Conservation (phyloP, 2,888 invertebrate species). For the Amblyjoppa proteus region DNA sequence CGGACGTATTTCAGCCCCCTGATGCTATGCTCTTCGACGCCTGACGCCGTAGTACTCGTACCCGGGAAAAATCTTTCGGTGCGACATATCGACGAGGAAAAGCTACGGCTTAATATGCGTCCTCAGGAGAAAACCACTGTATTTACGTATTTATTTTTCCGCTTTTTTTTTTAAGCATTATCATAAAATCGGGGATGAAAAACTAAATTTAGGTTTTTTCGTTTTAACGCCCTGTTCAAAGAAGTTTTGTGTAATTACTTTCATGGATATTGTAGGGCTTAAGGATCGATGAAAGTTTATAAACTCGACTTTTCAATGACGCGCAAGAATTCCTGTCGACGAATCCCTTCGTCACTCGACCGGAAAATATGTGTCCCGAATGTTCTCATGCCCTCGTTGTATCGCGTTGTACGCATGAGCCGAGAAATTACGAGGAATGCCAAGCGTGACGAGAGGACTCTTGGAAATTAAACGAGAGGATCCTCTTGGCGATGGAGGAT, state of each 20-base stretch:
- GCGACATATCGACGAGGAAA: constrained; percentile 17
- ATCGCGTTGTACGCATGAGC: not conserved
- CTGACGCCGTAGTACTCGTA: constrained; percentile 9
- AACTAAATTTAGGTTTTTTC: not conserved
- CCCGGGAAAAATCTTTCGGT: constrained; percentile 11
- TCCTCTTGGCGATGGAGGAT: constrained; percentile 14
- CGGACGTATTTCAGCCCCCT: constrained; percentile 52
- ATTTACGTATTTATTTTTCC: not conserved
- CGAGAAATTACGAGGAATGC: constrained; percentile 40
- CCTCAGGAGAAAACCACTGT: not conserved
- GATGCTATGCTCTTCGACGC: not conserved
- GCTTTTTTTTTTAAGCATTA: not conserved
- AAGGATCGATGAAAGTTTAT: not conserved
- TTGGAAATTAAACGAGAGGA: constrained; percentile 31
- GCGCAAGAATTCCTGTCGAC: not conserved
- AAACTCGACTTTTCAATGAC: not conserved
- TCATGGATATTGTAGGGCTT: not conserved
- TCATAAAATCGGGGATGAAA: not conserved
- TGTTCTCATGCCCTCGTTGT: not conserved
- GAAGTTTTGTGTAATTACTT: not conserved
- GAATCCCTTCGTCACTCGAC: constrained; percentile 1
- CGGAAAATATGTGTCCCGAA: constrained; percentile 21
- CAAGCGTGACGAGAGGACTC: constrained; percentile 16
- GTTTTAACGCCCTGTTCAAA: not conserved
- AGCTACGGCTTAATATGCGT: not conserved